Conservation (phyloP, 2,797 vertebrate genomes). For the Graptemys geographica region DNA sequence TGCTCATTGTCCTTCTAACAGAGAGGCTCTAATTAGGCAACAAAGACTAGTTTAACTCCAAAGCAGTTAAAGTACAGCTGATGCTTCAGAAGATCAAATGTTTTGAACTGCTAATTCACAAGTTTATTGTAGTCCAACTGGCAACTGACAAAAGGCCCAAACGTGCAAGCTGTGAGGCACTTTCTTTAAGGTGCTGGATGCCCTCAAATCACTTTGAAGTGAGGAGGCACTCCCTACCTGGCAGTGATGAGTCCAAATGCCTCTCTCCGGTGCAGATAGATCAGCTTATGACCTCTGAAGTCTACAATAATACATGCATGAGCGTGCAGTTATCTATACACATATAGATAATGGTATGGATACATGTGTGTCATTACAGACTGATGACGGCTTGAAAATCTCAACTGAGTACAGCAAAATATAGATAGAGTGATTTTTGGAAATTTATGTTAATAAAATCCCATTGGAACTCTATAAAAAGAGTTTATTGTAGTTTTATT, state of each 20-base stretch:
- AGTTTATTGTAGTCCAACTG: neutral
- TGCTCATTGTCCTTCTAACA: conserved; percentile 43
- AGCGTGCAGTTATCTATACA: rapidly evolving
- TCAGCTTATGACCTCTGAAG: neutral
- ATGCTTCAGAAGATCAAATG: neutral
- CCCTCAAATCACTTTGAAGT: rapidly evolving
- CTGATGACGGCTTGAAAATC: neutral
- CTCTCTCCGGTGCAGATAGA: neutral
- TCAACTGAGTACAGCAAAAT: neutral
- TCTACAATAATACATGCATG: neutral
- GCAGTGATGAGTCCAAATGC: neutral
- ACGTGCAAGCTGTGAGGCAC: rapidly evolving
- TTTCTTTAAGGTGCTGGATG: neutral
- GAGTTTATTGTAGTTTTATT: conserved; percentile 34
- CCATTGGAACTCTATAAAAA: neutral
- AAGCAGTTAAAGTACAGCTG: neutral
- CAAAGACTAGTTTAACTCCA: conserved; percentile 13
- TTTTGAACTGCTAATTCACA: conserved; percentile 46
- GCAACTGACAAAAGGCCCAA: rapidly evolving
- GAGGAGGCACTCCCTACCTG: neutral
- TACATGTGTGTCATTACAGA: neutral
- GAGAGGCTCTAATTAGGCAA: conserved; percentile 42
- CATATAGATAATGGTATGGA: neutral
- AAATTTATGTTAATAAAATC: neutral
- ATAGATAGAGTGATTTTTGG: neutral